Base-by-base conservation (phyloP, 1,140 invertebrate genomes). In the Lasioglossum albipes region DNA sequence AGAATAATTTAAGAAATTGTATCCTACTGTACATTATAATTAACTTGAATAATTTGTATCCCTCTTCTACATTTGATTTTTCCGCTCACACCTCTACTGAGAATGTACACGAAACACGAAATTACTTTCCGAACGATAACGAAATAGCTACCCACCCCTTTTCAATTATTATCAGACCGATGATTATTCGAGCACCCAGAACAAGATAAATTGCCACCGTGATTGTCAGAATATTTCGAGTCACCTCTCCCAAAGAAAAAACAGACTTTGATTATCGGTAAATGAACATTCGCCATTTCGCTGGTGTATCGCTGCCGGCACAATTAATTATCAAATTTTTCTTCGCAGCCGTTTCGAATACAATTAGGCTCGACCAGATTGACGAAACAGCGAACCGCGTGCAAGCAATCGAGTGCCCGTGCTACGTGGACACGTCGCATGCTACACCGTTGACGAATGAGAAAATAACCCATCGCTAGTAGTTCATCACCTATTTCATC, bases 401-500 rank as follows among this genome's bases (percentile, higher is more conserved):
- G n/a, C 12, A 5, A 49, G n/a, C 66, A 27, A 27, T 52, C 42
- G 3, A 27, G 66, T 27, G 7, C 2, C n/a, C 22, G 66, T 3
- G 36, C 41, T 4, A 12, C 41, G 52, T n/a, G 12, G 10, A 13
- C 42, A 6, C n/a, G n/a, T n/a, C 16, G 22, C 42, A 12, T n/a
- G 9, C 22, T 49, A 67, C 41, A 45, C 65, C 22, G n/a, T 27
- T 68, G 66, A 68, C 66, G 45, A 68, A 68, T 68, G 66, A 68
- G 66, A 68, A 68, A 68, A 68, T 68, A 68, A 68, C 45, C 66
- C n/a, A 13, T 68, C n/a, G 66, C 41, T 42, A 27, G 66, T 68
- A 22, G 45, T 49, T 68, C n/a, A 49, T 68, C 66, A 49, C 42
- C 66, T 27, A 27, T 49, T 49, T 42, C 20, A n/a, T 45, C 20